Evolutionary conservation across 2,113 vertebrate genomes (phyloP).

Genomic region (Herpetotheres cachinnans): DNA sequence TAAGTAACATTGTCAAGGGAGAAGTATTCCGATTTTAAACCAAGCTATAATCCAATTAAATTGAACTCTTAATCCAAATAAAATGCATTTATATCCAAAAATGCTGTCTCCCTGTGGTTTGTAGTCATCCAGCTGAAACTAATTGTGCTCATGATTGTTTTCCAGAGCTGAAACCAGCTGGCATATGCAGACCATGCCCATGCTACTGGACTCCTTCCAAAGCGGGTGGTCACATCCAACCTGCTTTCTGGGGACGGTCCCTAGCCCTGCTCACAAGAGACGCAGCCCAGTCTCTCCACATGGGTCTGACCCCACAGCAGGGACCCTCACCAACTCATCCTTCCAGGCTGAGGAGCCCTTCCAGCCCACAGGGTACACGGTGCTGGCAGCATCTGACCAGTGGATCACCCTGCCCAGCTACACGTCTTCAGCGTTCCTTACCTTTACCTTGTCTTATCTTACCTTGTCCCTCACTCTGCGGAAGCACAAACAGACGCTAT

Average conservation of each 20-base stretch:
- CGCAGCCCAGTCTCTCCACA: accelerated
- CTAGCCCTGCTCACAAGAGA: too few relatives aligned
- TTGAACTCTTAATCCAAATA: background rate
- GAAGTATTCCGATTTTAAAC: background rate
- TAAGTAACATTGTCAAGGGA: background rate
- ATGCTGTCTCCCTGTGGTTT: background rate
- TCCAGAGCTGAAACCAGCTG: background rate
- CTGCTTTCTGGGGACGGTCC: background rate
- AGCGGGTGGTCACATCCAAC: background rate
- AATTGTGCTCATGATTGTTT: background rate
- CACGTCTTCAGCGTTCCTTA: background rate
- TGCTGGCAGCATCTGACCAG: accelerated
- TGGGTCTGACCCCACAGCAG: background rate
- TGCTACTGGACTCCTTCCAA: background rate
- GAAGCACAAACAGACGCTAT: background rate
- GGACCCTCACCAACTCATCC: background rate
- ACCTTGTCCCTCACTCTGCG: background rate
- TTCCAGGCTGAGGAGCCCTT: accelerated
- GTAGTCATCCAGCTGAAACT: background rate
- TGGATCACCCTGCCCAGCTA: background rate
- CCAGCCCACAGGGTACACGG: accelerated
- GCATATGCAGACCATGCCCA: background rate
- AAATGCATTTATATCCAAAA: background rate
- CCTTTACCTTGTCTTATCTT: background rate
- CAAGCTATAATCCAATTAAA: background rate